A percentile compares a stretch with the other conserved stretches of the same genome.
Conservation (phyloP, 2,113 vertebrate species). For the Lepisosteus osseus region DNA sequence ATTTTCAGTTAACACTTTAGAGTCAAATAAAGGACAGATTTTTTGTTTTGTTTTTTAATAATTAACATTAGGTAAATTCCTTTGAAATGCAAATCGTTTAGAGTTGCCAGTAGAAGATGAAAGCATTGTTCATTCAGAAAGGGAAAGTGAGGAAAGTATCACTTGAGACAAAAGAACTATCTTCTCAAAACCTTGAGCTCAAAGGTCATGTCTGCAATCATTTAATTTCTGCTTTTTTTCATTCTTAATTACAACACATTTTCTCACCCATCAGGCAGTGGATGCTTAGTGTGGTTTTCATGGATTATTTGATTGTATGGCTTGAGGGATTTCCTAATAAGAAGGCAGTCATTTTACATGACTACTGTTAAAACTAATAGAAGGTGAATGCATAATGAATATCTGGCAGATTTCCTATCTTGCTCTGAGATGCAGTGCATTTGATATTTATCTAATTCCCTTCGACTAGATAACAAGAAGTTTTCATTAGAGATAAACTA, state of each 20-base stretch:
- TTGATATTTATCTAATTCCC: not conserved
- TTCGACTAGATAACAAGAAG: not conserved
- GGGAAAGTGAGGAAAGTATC: slow-evolving; percentile 12
- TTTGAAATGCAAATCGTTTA: too few relatives aligned
- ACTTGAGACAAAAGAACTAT: slow-evolving; percentile 21
- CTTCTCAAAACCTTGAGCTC: slow-evolving; percentile 18
- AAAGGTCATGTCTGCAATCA: slow-evolving; percentile 40
- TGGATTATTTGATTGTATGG: slow-evolving; percentile 15
- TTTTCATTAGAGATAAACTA: not conserved
- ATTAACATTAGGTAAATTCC: too few relatives aligned
- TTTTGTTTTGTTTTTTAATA: too few relatives aligned
- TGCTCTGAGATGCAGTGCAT: not conserved
- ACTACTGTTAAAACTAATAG: not conserved
- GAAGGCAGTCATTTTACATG: not conserved
- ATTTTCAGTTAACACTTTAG: too few relatives aligned
- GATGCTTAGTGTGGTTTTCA: slow-evolving; percentile 23
- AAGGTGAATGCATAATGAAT: not conserved
- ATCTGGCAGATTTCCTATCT: not conserved
- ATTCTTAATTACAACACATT: slow-evolving; percentile 25
- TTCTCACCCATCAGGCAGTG: not conserved
- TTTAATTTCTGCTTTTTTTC: slow-evolving; percentile 21
- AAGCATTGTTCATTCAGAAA: slow-evolving; percentile 11
- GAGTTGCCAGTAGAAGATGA: not conserved
- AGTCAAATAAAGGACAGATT: too few relatives aligned
- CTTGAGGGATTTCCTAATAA: slow-evolving; percentile 17